phyloP scores from a whole-genome alignment of 2,797 vertebrate genomes.

The Tenualosa thibaudeaui region DNA sequence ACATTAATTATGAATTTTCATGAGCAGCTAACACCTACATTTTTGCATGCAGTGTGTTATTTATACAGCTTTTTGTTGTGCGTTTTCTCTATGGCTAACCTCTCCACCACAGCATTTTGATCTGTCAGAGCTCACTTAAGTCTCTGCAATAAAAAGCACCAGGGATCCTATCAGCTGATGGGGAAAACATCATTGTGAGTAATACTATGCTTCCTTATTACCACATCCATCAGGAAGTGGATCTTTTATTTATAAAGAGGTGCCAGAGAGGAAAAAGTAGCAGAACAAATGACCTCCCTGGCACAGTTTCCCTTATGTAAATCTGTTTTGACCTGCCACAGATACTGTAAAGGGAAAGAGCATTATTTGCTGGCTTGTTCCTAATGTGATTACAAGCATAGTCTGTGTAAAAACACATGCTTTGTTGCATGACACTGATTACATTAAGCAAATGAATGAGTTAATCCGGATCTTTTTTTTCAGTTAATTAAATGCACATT shows the following conservation, averaged over 20 bases:
- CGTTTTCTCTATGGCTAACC: background rate
- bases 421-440: background rate
- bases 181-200: background rate
- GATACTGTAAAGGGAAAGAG: background rate
- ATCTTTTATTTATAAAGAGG: background rate
- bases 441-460: background rate
- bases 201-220: background rate
- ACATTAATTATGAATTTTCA: background rate
- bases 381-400: background rate
- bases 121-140: background rate
- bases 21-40: background rate
- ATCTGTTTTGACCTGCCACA: background rate
- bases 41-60: background rate
- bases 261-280: background rate
- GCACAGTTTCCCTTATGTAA: conserved; percentile 8
- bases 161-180: background rate
- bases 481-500: background rate
- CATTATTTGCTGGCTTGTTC: background rate
- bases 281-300: background rate
- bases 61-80: background rate
- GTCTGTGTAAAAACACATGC: background rate
- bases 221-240: background rate
- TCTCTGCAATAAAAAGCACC: background rate
- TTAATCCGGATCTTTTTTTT: background rate
- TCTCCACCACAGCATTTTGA: background rate